Conservation (phyloP, 2,888 invertebrate species). For the Hermodice carunculata region DNA sequence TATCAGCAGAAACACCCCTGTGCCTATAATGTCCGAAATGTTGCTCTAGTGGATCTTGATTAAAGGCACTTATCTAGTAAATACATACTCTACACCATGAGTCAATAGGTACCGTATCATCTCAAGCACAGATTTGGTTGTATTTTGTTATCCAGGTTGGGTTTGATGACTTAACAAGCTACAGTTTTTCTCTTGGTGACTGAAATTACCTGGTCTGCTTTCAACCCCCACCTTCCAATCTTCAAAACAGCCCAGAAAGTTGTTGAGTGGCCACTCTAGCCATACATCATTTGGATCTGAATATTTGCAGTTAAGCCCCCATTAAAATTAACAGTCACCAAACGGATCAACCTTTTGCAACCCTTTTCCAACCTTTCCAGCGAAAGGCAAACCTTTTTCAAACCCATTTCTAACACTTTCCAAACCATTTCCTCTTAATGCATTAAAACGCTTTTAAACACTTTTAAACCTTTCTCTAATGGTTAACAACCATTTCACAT, state of each 20-base stretch:
- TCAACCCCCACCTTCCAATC: conserved; percentile 23
- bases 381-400: no score
- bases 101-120: conserved; percentile 22
- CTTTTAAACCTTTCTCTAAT: no score
- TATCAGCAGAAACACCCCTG: conserved; percentile 3
- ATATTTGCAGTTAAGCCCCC: no score
- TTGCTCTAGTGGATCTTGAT: conserved; percentile 38
- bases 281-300: background rate
- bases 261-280: background rate
- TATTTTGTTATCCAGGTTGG: conserved; percentile 27
- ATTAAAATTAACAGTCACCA: no score
- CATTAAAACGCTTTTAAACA: no score
- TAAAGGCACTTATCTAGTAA: conserved; percentile 14
- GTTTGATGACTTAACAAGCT: conserved; percentile 35
- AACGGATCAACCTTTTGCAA: no score
- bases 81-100: conserved; percentile 17
- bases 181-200: background rate
- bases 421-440: no score
- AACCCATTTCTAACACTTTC: no score
- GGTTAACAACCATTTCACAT: no score
- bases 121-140: conserved; percentile 23
- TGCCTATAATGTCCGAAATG: conserved; percentile 29
- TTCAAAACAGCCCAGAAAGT: conserved; percentile 29
- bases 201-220: background rate
- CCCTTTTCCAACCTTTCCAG: no score